Evolutionary conservation across 2,888 invertebrate species (phyloP), one percentile per base, ranked within the genome.

Genomic region (Volucella zonaria): DNA sequence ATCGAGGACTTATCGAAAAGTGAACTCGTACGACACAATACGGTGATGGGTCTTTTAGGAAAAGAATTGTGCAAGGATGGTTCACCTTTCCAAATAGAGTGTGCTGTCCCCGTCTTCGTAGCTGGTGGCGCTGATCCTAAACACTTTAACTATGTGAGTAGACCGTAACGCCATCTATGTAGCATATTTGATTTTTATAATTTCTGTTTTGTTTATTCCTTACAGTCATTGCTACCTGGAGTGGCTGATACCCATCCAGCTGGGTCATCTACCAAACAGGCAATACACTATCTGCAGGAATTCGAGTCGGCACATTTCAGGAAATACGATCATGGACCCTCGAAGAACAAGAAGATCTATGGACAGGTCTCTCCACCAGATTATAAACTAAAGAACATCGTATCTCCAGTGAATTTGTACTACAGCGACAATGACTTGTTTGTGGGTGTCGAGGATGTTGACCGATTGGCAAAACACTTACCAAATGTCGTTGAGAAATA

Each of bases 271-370:
- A 93, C 94, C 0, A 93, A 93, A 86, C 95, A 96, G 89, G 89
- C 96, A 0, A 92, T 94, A 0, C 96, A 97, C 90, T 96, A 94
- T 89, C 94, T 93, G 0, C 96, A 97, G 91, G 93, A 94, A 38
- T 89, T 90, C 14, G 92, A 92, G 3, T 92, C 92, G 4, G 92
- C 92, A 3, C 89, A 91, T 42, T 94, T 94, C 89, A 92, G 93
- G 10, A 93, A 94, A 71, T 95, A 93, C 87, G 94, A 95, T 89
- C 92, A 93, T 87, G 95, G 94, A 31, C 86, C 87, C 18, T 86
- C 91, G 4, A 89, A 89, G 71, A 95, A 95, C 89, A 89, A 93
- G 49, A 88, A 90, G 66, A 90, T 89, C 6, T 95, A 95, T 88
- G 93, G 94, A 4, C 91, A 91, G 15, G 82, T 88, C 1, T 90